phyloP scores from a whole-genome alignment of 2,888 invertebrate species.

The Cylloceria caligata region DNA sequence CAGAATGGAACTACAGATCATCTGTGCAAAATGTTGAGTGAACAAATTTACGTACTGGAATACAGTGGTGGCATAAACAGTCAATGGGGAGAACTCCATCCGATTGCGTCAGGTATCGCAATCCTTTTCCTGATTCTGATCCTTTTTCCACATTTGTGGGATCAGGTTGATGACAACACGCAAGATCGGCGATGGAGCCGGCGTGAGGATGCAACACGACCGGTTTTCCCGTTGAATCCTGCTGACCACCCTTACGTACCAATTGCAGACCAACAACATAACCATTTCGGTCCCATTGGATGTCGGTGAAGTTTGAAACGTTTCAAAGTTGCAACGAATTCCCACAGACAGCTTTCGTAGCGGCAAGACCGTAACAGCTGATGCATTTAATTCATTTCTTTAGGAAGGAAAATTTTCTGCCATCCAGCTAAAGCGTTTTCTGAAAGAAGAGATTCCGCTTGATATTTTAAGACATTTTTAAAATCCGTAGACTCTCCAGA shows the following conservation, averaged over 20 bases:
- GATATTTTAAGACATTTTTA: no score
- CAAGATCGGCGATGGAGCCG: background rate
- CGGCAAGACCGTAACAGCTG: no score
- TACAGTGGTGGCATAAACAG: background rate
- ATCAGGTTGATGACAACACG: background rate
- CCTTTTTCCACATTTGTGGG: constrained; percentile 8
- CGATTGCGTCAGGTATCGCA: background rate
- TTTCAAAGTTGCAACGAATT: no score
- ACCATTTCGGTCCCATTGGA: background rate
- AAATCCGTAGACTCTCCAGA: no score
- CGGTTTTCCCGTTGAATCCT: background rate
- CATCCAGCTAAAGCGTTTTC: no score
- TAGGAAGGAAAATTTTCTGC: no score
- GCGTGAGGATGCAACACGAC: background rate
- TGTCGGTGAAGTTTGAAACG: no score
- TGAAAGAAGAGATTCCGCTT: no score
- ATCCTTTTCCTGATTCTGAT: constrained; percentile 4
- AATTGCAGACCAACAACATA: background rate
- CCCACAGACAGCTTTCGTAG: no score
- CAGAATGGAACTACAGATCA: background rate
- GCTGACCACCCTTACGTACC: background rate
- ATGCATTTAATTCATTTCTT: no score
- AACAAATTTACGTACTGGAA: background rate
- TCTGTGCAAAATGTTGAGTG: background rate
- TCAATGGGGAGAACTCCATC: no score